Base-by-base conservation (phyloP, 2,888 invertebrate species). In the Callinectes sapidus region DNA sequence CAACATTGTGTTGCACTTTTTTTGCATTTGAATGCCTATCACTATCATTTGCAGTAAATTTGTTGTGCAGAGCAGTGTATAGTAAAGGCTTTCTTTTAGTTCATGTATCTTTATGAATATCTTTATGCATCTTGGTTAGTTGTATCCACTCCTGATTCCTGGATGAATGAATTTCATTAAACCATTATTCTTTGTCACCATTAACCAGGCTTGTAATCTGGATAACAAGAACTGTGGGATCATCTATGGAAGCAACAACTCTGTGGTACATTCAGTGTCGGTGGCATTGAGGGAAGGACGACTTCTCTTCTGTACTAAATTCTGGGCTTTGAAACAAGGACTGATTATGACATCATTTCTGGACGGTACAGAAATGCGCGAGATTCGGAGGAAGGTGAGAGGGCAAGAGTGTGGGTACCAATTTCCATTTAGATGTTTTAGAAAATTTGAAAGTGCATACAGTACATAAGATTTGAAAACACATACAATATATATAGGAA, bases 241-340 rank as follows among this genome's bases (percentile, higher is more conserved):
- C 13, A 55, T 92, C 32, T 85, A 54, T 23, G n/a, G 28, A 10
- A 28, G 6, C 71, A 28, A 35, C 3, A 48, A 23, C 35, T 39
- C 32, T 16, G 54, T 35, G 35, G 87, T 92, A 5, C 90, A 89
- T 10, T 90, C 92, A 0, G 90, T 86, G 8, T 10, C 42, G 13
- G 90, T 92, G 23, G 87, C 92, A 1, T 42, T 81, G 6, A 66
- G 0, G 35, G 32, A 28, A 16, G 23, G 39, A 18, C 39, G 14
- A 14, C 54, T 92, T 23, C 87, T 92, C 35, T 92, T 28, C 54
- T 92, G 92, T 48, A 35, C 39, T 35, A 92, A 92, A 54, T 54
- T 35, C 32, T 18, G 28, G 18, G 35, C 1, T 5, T 16, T 28
- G 6, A 32, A 87, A 6, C n/a, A 28, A 10, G 92, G 66, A 6